Evolutionary conservation across 2,797 vertebrate genomes (phyloP), one percentile per base, ranked within the genome.

Genomic region (Coendou prehensilis): DNA sequence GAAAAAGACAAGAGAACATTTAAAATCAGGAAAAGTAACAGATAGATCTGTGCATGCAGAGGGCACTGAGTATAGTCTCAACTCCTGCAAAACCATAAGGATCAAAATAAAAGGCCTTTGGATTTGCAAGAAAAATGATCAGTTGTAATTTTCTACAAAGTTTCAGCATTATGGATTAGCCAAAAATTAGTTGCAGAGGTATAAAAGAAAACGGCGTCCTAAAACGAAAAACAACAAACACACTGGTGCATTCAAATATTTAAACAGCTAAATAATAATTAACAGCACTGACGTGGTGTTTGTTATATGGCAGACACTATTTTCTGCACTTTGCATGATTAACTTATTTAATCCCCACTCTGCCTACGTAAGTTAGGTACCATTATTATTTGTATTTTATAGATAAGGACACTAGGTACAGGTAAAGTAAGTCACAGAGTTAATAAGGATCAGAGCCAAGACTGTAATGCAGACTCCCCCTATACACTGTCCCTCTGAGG

Each of bases 191-290:
- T 23, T 71, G 94, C 75, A 73, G 15, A 82, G 2, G 50, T 20
- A 17, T 14, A 56, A 75, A 95, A 94, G 26, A 45, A 96, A 71
- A 81, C 45, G 17, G 26, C 59, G 56, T 69, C 73, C 47, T 26
- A 92, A 56, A 93, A 85, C 41, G 45, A 84, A 94, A 92, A 30
- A 15, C 30, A 33, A 47, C 50, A 79, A 37, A 52, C 80, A 71
- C 8, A 84, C 30, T 64, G 41, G 45, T 28, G 18, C 11, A 8
- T 54, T 75, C n/a, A 33, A 87, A 95, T 59, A 81, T 76, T 84
- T 73, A 82, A 97, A 87, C 22, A 37, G 57, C 69, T 47, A 78
- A 69, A 59, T 47, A 73, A 73, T 63, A 84, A 81, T 54, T n/a
- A 80, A 71, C 22, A n/a, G 13, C 10, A 56, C 23, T 28, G 20